These are phyloP conservation scores for Oncorhynchus kisutch DNA, from an alignment of 2,113 vertebrate species.

Conservation along the genomic window DNA sequence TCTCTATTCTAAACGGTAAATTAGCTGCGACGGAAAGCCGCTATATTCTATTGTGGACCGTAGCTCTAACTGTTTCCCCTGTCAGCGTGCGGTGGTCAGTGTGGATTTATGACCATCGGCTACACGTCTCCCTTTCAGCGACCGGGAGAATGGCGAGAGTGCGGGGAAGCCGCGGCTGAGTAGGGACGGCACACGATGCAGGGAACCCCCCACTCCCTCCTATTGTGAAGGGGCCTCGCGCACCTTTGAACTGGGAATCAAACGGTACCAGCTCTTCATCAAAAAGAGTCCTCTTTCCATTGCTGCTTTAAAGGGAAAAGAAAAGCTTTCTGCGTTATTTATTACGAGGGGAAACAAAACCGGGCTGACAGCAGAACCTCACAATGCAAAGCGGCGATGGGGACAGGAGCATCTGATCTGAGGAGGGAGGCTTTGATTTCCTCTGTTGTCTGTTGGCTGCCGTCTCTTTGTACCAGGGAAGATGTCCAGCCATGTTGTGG, in stretches of 20 bases:
- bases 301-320: slow-evolving; percentile 75
- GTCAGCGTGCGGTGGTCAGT: slow-evolving; percentile 61
- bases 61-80: slow-evolving; percentile 49
- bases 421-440: slow-evolving; percentile 77
- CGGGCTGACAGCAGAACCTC: slow-evolving; percentile 76
- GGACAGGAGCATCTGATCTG: slow-evolving; percentile 76
- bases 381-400: slow-evolving; percentile 72
- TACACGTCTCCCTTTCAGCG: slow-evolving; percentile 65
- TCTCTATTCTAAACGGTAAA: slow-evolving; percentile 71
- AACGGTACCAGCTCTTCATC: slow-evolving; percentile 89
- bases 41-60: slow-evolving; percentile 63
- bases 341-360: slow-evolving; percentile 78
- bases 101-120: slow-evolving; percentile 75
- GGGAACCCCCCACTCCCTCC: slow-evolving; percentile 50
- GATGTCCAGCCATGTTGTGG: slow-evolving; percentile 55
- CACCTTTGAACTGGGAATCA: slow-evolving; percentile 84
- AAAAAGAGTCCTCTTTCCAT: slow-evolving; percentile 76
- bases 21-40: slow-evolving; percentile 63
- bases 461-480: slow-evolving; percentile 72
- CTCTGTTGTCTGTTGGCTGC: slow-evolving; percentile 49
- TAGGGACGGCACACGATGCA: slow-evolving; percentile 77
- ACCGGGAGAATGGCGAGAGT: slow-evolving; percentile 44
- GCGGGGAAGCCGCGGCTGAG: slow-evolving; percentile 43
- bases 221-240: slow-evolving; percentile 74
- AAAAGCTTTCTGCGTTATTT: slow-evolving; percentile 90